Percentiles rank a stretch among this genome's conserved stretches.
Conservation (phyloP, 2,113 vertebrate species). For the Verasper variegatus region DNA sequence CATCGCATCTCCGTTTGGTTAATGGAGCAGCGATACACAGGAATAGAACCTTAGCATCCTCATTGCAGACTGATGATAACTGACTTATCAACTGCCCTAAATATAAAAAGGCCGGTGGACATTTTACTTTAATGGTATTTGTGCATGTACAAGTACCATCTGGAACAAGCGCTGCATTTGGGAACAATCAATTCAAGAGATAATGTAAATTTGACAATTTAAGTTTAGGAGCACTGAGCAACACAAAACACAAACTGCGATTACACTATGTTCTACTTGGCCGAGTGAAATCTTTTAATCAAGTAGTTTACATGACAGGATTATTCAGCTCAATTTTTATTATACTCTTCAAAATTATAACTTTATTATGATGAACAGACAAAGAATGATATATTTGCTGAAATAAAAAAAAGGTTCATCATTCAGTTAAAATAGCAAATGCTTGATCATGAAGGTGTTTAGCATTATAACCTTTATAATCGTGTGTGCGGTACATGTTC, state of each 20-base stretch:
- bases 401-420: no score
- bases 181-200: conserved; percentile 11
- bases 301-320: no score
- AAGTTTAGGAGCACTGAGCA: neutral
- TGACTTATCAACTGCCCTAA: conserved; percentile 20
- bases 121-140: neutral
- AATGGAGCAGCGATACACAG: conserved; percentile 60
- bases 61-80: conserved; percentile 48
- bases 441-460: neutral
- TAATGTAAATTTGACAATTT: neutral
- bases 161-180: conserved; percentile 10
- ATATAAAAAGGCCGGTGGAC: conserved; percentile 26
- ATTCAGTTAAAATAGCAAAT: neutral
- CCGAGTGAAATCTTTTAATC: no score
- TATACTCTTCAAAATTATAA: no score
- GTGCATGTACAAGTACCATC: neutral
- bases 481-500: neutral
- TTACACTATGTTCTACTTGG: neutral
- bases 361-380: no score
- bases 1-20: conserved; percentile 45
- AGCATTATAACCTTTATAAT: neutral
- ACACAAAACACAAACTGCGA: neutral
- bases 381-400: no score
- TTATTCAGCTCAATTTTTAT: neutral
- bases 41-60: conserved; percentile 13